Evolutionary conservation across 2,113 vertebrate genomes (phyloP), one percentile per base, ranked within the genome.

Genomic region (Scomber japonicus): DNA sequence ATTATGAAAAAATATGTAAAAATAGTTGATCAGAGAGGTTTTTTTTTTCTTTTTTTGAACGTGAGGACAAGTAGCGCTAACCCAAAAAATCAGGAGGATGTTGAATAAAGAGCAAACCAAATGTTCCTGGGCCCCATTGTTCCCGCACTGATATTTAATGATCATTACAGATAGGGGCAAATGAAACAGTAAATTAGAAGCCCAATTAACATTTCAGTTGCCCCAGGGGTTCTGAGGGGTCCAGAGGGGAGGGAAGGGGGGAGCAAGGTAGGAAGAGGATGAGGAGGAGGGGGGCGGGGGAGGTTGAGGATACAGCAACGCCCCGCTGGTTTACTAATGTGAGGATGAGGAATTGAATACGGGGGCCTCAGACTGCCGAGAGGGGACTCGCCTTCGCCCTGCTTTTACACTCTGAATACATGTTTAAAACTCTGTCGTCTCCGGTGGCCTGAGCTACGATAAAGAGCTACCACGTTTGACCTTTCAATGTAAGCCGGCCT

Each of bases 121-220:
- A 73, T 79, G 65, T 71, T 79, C 44, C 15, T 66, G 77, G 46
- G 59, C 75, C 63, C 62, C 62, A 73, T 84, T 92, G 86, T 91
- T 88, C 71, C 71, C 44, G 50, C 49, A 30, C 68, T 83, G 73
- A 84, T 82, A 67, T 70, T 78, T 66, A 80, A 85, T 93, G 75
- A 87, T 88, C 57, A 74, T 87, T 90, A 88, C 83, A 85, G 78
- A 91, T 84, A 67, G 75, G 50, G 74, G 77, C 82, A 88, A 93
- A 93, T 88, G 67, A 83, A 91, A 91, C 84, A 75, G 78, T 90
- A 92, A 90, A 93, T 91, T 91, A 91, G 86, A 88, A 87, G 74
- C 78, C 83, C 80, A 86, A 92, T 94, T 91, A 94, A 86, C 91
- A 93, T 89, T 90, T 90, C 82, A 80, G 59, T 89, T 54, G 79